phyloP scores from a whole-genome alignment of 2,888 invertebrate species.

The Ceramica pisi region DNA sequence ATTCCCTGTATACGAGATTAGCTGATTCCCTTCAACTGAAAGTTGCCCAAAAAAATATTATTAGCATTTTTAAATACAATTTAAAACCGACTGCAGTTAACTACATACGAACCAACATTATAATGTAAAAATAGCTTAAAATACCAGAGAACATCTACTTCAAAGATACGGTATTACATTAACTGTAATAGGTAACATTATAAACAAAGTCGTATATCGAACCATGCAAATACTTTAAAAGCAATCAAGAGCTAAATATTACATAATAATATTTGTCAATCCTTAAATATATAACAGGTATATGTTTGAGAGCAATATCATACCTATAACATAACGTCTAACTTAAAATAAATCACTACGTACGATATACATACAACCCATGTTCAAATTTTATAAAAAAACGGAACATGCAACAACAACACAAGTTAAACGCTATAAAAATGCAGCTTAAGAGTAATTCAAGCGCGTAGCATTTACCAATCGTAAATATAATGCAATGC shows the following conservation, averaged over 20 bases:
- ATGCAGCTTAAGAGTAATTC: slow-evolving; percentile 46
- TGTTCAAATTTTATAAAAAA: slow-evolving; percentile 47
- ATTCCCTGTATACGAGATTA: slow-evolving; percentile 90
- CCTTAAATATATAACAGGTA: slow-evolving; percentile 42
- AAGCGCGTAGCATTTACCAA: slow-evolving; percentile 35
- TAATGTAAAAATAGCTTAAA: slow-evolving; percentile 36
- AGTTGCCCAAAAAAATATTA: slow-evolving; percentile 76
- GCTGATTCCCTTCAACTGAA: slow-evolving; percentile 90
- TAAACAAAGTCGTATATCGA: slow-evolving; percentile 43
- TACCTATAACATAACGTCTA: slow-evolving; percentile 52
- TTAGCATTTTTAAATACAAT: slow-evolving; percentile 58
- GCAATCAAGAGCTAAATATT: slow-evolving; percentile 48
- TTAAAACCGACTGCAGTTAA: slow-evolving; percentile 57
- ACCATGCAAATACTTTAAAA: slow-evolving; percentile 59
- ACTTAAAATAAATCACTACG: slow-evolving; percentile 55
- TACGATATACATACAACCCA: slow-evolving; percentile 54
- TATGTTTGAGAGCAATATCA: slow-evolving; percentile 55
- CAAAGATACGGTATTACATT: slow-evolving; percentile 42
- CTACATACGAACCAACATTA: slow-evolving; percentile 50
- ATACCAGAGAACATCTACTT: slow-evolving; percentile 33
- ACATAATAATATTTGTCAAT: slow-evolving; percentile 50
- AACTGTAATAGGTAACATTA: slow-evolving; percentile 33
- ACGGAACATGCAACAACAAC: slow-evolving; percentile 19
- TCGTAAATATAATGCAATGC: slow-evolving; percentile 35
- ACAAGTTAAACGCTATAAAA: slow-evolving; percentile 47